A percentile compares a stretch with the other conserved stretches of the same genome.
Conservation (phyloP, 2,113 vertebrate genomes). For the Odocoileus hemionus region DNA sequence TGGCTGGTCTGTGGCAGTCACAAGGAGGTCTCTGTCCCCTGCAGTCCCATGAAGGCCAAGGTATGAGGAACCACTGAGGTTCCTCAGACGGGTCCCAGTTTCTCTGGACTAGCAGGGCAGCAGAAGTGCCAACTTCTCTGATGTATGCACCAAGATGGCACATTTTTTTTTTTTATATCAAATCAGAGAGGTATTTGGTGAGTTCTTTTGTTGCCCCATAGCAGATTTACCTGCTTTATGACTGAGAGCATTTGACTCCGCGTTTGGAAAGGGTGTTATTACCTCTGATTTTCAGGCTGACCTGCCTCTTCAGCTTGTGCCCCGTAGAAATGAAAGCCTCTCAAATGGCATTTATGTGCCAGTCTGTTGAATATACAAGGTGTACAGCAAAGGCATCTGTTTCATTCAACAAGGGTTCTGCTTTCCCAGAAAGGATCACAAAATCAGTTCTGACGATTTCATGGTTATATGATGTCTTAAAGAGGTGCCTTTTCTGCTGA, state of each 20-base stretch:
- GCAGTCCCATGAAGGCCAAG: not conserved
- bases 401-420: not conserved
- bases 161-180: not conserved
- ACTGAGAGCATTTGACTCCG: not conserved
- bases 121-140: too few relatives aligned
- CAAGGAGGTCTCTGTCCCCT: rapidly evolving
- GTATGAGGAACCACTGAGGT: rapidly evolving
- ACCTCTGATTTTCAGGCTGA: not conserved
- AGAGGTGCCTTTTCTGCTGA: not conserved
- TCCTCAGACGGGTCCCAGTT: not conserved
- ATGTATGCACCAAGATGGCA: not conserved
- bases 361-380: not conserved
- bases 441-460: not conserved
- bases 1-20: rapidly evolving
- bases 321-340: not conserved
- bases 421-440: not conserved
- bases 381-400: not conserved
- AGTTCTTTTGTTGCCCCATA: not conserved
- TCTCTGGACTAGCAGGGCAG: not conserved
- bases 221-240: not conserved
- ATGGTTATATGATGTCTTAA: not conserved
- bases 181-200: not conserved
- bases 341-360: not conserved
- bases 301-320: not conserved
- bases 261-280: not conserved